Percentiles rank a stretch among this genome's conserved stretches.
Evolutionary conservation across 2,888 invertebrate genomes (phyloP).

Genomic region (Parasteatoda lunata): DNA sequence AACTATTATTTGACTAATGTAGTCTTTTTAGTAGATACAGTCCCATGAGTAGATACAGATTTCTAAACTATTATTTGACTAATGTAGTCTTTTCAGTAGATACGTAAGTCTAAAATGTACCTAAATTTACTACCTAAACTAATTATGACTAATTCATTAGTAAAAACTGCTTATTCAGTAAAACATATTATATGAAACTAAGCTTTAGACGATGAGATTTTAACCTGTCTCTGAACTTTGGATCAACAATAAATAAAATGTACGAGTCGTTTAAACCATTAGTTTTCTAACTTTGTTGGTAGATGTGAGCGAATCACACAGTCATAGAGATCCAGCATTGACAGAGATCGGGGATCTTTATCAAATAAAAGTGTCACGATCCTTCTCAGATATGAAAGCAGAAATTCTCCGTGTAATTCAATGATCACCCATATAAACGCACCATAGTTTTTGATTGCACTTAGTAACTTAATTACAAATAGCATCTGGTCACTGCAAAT

Average conservation of each 20-base stretch:
- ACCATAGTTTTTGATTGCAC: constrained; percentile 29
- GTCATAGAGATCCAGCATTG: constrained; percentile 9
- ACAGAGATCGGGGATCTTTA: constrained; percentile 30
- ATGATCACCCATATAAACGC: constrained; percentile 64
- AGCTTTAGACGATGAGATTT: too few relatives aligned
- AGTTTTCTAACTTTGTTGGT: background rate
- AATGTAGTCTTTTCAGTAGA: too few relatives aligned
- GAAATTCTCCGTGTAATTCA: constrained; percentile 51
- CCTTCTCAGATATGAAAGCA: background rate
- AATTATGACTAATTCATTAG: too few relatives aligned
- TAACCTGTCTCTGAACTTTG: too few relatives aligned
- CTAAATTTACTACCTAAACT: too few relatives aligned
- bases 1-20: too few relatives aligned
- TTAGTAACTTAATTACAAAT: constrained; percentile 63
- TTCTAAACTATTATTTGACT: too few relatives aligned
- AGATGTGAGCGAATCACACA: background rate
- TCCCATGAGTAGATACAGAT: too few relatives aligned
- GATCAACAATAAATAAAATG: background rate
- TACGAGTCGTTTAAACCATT: background rate
- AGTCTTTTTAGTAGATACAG: too few relatives aligned
- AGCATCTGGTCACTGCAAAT: constrained; percentile 62
- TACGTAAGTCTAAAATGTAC: too few relatives aligned
- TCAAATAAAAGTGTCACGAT: constrained; percentile 53
- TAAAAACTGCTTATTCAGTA: too few relatives aligned
- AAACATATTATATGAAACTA: too few relatives aligned